A percentile compares a stretch with the other conserved stretches of the same genome.
These are phyloP conservation scores for Pyrgilauda ruficollis DNA, from an alignment of 2,113 vertebrate species.

Conservation along the genomic window DNA sequence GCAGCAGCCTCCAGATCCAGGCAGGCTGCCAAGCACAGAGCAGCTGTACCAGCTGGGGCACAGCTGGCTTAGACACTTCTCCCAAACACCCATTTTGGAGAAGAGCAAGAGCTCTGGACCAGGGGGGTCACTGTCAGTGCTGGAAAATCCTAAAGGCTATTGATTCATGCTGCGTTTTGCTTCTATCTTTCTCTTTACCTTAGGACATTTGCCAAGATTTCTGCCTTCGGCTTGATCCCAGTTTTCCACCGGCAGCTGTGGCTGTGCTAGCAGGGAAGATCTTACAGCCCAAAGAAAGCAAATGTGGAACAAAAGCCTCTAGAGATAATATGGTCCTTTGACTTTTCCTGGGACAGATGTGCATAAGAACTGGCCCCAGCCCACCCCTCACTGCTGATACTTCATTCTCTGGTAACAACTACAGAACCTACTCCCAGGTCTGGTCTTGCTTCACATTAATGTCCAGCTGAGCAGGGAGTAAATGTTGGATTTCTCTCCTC, in stretches of 20 bases:
- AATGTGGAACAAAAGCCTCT: background rate
- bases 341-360: background rate
- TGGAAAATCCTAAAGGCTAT: background rate
- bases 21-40: background rate
- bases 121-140: background rate
- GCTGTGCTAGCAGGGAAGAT: background rate
- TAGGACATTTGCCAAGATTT: background rate
- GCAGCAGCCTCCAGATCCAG: background rate
- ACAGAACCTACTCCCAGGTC: background rate
- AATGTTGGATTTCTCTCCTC: background rate
- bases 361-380: background rate
- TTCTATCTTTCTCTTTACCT: background rate
- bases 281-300: background rate
- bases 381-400: background rate
- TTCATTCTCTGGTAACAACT: background rate
- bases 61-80: background rate
- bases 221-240: background rate
- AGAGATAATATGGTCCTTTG: fast-evolving
- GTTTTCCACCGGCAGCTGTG: background rate
- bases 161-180: background rate
- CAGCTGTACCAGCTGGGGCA: background rate
- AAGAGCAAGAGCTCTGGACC: background rate
- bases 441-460: background rate
- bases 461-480: background rate
- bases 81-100: background rate